Base-by-base conservation (phyloP, 2,888 invertebrate species). In the Pocota personata region DNA sequence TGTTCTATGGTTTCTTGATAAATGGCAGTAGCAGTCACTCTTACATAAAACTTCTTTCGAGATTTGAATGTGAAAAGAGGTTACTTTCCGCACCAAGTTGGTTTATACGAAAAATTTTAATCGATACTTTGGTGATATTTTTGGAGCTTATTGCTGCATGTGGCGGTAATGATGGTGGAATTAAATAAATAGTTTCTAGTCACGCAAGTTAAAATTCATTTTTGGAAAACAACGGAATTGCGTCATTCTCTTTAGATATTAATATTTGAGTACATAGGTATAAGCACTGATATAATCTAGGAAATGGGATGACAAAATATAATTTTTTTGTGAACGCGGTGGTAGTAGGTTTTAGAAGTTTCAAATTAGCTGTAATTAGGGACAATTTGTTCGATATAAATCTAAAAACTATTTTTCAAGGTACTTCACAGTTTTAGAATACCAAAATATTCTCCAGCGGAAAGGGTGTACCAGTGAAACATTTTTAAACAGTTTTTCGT, bases 181-280 rank as follows among this genome's bases (percentile, higher is more conserved):
- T 35, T 58, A 16, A 46, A 30, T 48, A 32, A 14, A 72, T 60
- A 46, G 32, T 72, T 72, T 72, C 72, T 37, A 37, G 58, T 72
- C 72, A 72, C 72, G 72, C 72, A 72, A 72, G 24, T 21, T 35
- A 10, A 67, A 6, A 10, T 46, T 5, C 1, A 12, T 64, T 46
- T 43, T 64, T 64, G 27, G 14, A 43, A 14, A 14, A n/a, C 43
- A 43, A 24, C 6, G 21, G 52, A 24, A 35, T 67, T 57, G 30
- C 69, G 69, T 69, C 55, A 69, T 43, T 10, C 37, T 21, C 14
- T 24, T n/a, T 27, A 27, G 40, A 21, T 43, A 24, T 21, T 35
- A 12, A n/a, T n/a, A 40, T 16, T 7, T 12, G 7, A 24, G 24
- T n/a, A n/a, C n/a, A n/a, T n/a, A 32, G 10, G 2, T 10, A 32